Evolutionary conservation across 2,888 invertebrate genomes (phyloP), one percentile per base, ranked within the genome.

Genomic region (Clistopyga incitator): DNA sequence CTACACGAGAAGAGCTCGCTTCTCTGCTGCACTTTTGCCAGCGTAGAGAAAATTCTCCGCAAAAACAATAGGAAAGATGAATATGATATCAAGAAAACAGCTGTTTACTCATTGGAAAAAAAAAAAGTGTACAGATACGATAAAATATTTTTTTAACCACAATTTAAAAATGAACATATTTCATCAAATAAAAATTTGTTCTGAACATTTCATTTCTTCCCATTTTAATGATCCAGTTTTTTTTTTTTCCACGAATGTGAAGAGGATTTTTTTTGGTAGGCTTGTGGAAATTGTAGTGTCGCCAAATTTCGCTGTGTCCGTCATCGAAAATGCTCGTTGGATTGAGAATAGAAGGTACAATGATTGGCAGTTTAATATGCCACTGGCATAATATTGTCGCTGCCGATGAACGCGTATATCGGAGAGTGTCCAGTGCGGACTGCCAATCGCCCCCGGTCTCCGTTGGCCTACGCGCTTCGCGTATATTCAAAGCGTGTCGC

Each of bases 401-500:
- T 56, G 13, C 11, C 15, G 56, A 25, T 25, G 25, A 25, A 56
- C 56, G 56, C 25, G 56, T 25, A 18, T 18, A 56, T 6, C 15
- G 23, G 6, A 25, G 52, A 20, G 6, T 54, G 11, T 20, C 11
- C 54, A 54, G 0, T 23, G 15, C 8, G 6, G 68, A 6, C 29
- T 68, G 68, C 50, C 68, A 68, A 50, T 68, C 50, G 34, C 61
- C n/a, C 34, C n/a, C 34, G n/a, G 61, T 29, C 61, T 34, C 61
- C n/a, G 8, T 61, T 11, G 10, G 45, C 29, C 25, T 18, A 20
- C 23, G 38, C 59, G 68, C 64, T 50, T 61, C 64, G 81, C 82
- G 82, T 81, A 84, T 83, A 86, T 86, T 83, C 86, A 83, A 85
- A 85, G 83, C 83, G 83, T 75, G 83, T 86, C 79, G 84, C 76